Evolutionary conservation across 2,797 vertebrate species (phyloP).

Genomic region (Ceyx erithaca): DNA sequence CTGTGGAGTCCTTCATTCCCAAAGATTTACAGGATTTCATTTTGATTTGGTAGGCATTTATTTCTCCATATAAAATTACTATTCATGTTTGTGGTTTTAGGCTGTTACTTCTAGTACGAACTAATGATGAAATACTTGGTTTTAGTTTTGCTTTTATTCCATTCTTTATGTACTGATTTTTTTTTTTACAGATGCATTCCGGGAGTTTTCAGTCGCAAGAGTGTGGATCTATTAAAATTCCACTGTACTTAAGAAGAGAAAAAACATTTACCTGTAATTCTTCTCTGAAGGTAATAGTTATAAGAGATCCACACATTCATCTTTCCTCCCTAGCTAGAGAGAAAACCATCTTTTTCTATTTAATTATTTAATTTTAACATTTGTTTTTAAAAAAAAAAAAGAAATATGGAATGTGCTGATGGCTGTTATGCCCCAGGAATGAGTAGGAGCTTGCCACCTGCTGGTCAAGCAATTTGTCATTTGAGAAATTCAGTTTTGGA

Average conservation of each 20-base stretch:
- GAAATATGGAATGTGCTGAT: not conserved
- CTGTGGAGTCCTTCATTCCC: not conserved
- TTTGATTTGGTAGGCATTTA: not conserved
- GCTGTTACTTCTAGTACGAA: not conserved
- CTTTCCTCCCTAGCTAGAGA: not conserved
- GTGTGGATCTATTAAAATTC: slow-evolving; percentile 53
- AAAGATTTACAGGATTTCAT: not conserved
- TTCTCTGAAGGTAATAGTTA: slow-evolving; percentile 69
- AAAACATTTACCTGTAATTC: slow-evolving; percentile 70
- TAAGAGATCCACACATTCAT: slow-evolving; percentile 61
- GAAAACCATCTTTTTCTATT: not conserved
- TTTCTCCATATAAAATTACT: not conserved
- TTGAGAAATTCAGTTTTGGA: not conserved
- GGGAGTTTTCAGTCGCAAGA: slow-evolving; percentile 20
- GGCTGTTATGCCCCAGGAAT: not conserved
- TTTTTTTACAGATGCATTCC: slow-evolving; percentile 60
- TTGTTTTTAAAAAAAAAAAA: not conserved
- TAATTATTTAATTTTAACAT: not conserved
- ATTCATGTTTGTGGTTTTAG: not conserved
- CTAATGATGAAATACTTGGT: not conserved
- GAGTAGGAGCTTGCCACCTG: slow-evolving; percentile 31
- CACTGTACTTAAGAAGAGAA: slow-evolving; percentile 54
- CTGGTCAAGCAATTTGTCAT: slow-evolving; percentile 25
- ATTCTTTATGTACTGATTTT: slow-evolving; percentile 56
- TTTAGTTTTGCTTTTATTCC: not conserved